A percentile compares a stretch with the other conserved stretches of the same genome.
phyloP scores from a whole-genome alignment of 2,113 vertebrate genomes.

The Dasypus novemcinctus region DNA sequence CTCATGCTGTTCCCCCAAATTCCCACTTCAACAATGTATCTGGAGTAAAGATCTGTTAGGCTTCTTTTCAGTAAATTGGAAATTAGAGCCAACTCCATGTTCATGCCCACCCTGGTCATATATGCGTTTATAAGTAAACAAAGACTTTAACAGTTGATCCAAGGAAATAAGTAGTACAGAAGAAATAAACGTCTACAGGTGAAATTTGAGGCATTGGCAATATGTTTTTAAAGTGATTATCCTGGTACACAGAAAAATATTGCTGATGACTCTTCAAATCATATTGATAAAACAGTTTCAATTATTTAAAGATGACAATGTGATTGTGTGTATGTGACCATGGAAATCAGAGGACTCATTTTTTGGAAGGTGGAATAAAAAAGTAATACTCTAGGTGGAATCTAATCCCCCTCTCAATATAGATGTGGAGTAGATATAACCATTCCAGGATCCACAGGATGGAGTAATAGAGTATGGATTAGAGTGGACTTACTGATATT shows the following conservation, averaged over 20 bases:
- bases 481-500: too few species aligned
- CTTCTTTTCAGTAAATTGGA: neutral
- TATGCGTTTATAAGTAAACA: neutral
- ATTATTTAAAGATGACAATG: neutral
- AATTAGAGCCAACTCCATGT: neutral
- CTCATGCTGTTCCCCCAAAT: neutral
- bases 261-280: neutral
- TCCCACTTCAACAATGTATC: neutral
- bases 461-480: too few species aligned
- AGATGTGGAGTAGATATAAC: too few species aligned
- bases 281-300: neutral
- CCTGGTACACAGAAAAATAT: neutral
- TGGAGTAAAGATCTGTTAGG: neutral
- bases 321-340: neutral
- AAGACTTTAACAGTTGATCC: neutral
- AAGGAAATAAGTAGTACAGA: neutral
- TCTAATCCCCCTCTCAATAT: too few species aligned
- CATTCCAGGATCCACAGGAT: too few species aligned
- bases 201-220: neutral
- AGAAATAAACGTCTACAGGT: neutral
- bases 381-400: too few species aligned
- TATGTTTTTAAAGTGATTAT: neutral
- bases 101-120: neutral
- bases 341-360: neutral
- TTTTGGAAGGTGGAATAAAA: neutral